Evolutionary conservation across 2,888 invertebrate species (phyloP), one percentile per base, ranked within the genome.

Genomic region (Bombyx huttoni): DNA sequence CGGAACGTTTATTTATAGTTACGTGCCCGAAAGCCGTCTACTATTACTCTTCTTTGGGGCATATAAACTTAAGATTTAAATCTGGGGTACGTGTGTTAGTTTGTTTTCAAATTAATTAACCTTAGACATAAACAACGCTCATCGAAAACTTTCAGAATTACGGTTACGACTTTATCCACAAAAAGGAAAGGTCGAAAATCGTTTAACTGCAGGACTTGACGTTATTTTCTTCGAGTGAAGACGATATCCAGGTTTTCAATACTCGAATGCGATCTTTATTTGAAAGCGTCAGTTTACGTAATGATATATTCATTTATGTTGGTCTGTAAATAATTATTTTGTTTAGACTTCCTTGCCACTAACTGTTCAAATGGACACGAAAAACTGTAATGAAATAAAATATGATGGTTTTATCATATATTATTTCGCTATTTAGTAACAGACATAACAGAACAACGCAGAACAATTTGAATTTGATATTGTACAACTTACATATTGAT

Each of bases 211-310:
- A 1, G 8, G 40, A 56, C 61, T 13, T 50, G 34, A 24, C n/a
- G 50, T 48, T 12, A 34, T 7, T 34, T 13, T 35, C 13, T 49
- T 49, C 49, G 49, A 58, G 61, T 52, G 51, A 59, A 67, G 67
- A 73, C 59, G 62, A 56, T 67, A 53, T 59, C 62, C 71, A 73
- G 72, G 60, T 59, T 63, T 63, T 63, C 63, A 60, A 65, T 60
- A 52, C 47, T 51, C 45, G 45, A 47, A 52, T 50, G 52, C 47
- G 52, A 53, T 55, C 56, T 62, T 57, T 58, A 54, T 59, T 61
- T 60, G 51, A 59, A 60, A 55, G 54, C 46, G 54, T 60, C 49
- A 54, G 62, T 61, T 62, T 62, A 63, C 56, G 54, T 57, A 56
- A 56, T 54, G 35, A 34, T 34, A 8, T 51, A 51, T 46, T 54